Conservation (phyloP, 1,140 invertebrate genomes). For the Onthophagus taurus region DNA sequence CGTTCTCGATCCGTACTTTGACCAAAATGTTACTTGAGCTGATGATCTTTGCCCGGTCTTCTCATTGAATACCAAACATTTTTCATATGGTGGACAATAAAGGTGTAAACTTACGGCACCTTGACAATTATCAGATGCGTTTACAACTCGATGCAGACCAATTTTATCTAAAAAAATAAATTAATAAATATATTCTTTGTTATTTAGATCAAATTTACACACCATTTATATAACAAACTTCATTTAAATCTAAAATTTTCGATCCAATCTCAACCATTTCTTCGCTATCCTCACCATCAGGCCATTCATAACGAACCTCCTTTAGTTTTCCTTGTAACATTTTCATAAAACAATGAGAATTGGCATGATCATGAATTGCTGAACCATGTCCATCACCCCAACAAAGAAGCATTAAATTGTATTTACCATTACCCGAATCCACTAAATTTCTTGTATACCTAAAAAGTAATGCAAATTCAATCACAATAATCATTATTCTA, state of each 20-base stretch:
- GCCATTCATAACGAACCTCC: slow-evolving; percentile 70
- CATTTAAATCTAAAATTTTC: slow-evolving; percentile 56
- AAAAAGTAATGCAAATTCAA: slow-evolving; percentile 1
- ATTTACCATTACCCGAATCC: slow-evolving; percentile 91
- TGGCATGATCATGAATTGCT: slow-evolving; percentile 91
- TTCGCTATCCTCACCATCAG: slow-evolving; percentile 39
- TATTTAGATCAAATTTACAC: slow-evolving; percentile 26
- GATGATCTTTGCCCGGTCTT: slow-evolving; percentile 66
- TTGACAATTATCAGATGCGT: slow-evolving; percentile 80
- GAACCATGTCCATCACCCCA: slow-evolving; percentile 95
- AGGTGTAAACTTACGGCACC: slow-evolving; percentile 87
- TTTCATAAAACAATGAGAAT: slow-evolving; percentile 98
- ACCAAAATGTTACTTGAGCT: slow-evolving; percentile 82
- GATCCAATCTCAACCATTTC: slow-evolving; percentile 53
- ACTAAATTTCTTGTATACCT: slow-evolving; percentile 93
- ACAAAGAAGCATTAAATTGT: slow-evolving; percentile 94
- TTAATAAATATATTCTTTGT: background rate
- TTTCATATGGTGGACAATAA: slow-evolving; percentile 89
- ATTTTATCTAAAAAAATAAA: slow-evolving; percentile 63
- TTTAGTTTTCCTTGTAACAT: slow-evolving; percentile 60
- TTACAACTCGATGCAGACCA: slow-evolving; percentile 93
- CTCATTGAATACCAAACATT: slow-evolving; percentile 86
- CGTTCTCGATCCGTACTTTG: slow-evolving; percentile 65
- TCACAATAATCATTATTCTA: too few relatives aligned
- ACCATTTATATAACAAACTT: slow-evolving; percentile 96